phyloP scores from a whole-genome alignment of 1,140 invertebrate genomes.

The Drosophila oshimai region DNA sequence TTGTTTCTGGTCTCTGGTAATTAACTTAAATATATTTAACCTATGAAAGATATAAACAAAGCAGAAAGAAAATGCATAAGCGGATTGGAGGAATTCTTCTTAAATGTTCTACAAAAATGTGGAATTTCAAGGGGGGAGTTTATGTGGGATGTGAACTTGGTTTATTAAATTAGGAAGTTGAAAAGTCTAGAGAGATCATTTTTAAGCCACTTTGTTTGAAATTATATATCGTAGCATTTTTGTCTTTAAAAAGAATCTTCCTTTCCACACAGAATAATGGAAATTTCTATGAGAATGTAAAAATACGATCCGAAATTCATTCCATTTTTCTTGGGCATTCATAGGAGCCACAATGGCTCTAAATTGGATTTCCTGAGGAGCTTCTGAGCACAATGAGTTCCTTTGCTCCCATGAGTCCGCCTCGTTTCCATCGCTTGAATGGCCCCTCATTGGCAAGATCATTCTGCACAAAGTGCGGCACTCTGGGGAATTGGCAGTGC shows the following conservation, averaged over 20 bases:
- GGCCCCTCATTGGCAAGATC: background rate
- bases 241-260: too few species aligned
- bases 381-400: background rate
- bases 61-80: constrained; percentile 12
- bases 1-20: constrained; percentile 44
- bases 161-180: background rate
- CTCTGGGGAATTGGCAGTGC: constrained; percentile 15
- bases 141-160: constrained; percentile 15
- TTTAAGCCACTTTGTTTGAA: too few species aligned
- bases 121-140: constrained; percentile 9
- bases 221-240: too few species aligned
- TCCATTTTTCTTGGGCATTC: background rate
- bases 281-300: too few species aligned
- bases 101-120: constrained; percentile 15
- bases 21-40: constrained; percentile 51
- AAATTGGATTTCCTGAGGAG: background rate
- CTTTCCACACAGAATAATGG: too few species aligned
- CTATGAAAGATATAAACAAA: constrained; percentile 13
- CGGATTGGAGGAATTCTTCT: background rate
- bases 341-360: background rate
- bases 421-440: background rate
- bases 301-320: too few species aligned
- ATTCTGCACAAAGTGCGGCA: constrained; percentile 9
- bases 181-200: background rate
- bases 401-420: background rate